Evolutionary conservation across 2,113 vertebrate species (phyloP).

Genomic region (Benitochromis conjunctus): DNA sequence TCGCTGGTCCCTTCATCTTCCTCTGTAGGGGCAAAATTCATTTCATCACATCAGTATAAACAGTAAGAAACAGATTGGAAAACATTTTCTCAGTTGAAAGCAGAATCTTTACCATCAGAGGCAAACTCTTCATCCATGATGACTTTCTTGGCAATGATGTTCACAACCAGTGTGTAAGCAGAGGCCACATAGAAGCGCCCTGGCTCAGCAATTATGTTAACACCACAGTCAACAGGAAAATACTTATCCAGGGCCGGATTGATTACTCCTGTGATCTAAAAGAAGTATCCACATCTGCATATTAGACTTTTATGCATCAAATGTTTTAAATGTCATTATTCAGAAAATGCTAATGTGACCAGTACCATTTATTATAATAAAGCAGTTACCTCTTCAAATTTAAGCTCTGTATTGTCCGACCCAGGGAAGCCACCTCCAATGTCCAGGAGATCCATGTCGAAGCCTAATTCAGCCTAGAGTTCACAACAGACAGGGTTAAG

Average conservation of each 20-base stretch:
- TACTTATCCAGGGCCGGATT: slow-evolving; percentile 93
- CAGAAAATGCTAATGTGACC: neutral
- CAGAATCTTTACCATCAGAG: slow-evolving; percentile 75
- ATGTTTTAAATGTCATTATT: too few species aligned
- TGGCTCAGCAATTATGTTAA: slow-evolving; percentile 90
- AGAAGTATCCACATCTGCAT: neutral
- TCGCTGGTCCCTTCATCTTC: slow-evolving; percentile 84
- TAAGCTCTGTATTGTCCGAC: slow-evolving; percentile 90
- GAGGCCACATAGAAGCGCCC: slow-evolving; percentile 96
- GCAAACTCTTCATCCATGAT: slow-evolving; percentile 82
- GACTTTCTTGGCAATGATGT: slow-evolving; percentile 96
- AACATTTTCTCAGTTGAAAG: rapidly evolving
- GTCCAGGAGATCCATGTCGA: slow-evolving; percentile 89
- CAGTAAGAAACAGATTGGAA: rapidly evolving
- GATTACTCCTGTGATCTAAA: slow-evolving; percentile 86
- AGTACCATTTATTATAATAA: neutral
- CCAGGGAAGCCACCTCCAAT: slow-evolving; percentile 97
- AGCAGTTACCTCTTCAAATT: slow-evolving; percentile 89
- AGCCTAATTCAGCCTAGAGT: slow-evolving; percentile 85
- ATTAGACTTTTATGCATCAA: neutral
- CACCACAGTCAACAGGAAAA: slow-evolving; percentile 84
- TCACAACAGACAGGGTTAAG: neutral
- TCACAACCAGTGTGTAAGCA: slow-evolving; percentile 91
- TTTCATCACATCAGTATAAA: neutral
- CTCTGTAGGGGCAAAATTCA: slow-evolving; percentile 68